Evolutionary conservation across 2,797 vertebrate genomes (phyloP).

Genomic region (Myripristis jacobus): DNA sequence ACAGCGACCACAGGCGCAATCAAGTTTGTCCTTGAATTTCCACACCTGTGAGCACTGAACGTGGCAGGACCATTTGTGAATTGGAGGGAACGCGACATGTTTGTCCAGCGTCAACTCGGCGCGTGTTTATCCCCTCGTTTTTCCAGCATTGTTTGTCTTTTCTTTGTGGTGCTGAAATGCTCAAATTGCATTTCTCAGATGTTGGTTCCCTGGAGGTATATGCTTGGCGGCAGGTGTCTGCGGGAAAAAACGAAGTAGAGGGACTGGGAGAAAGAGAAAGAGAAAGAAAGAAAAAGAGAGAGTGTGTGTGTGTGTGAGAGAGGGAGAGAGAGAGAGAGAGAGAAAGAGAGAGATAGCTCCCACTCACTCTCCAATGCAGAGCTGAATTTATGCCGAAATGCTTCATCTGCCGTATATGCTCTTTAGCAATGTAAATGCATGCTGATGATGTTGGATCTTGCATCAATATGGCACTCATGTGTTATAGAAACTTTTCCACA

Average conservation of each 20-base stretch:
- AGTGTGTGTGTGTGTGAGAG: constrained; percentile 63
- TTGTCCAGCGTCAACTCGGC: constrained; percentile 81
- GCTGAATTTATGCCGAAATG: constrained; percentile 71
- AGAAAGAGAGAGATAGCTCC: constrained; percentile 54
- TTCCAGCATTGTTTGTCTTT: constrained; percentile 84
- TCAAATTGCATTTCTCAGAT: constrained; percentile 86
- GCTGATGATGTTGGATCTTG: constrained; percentile 92
- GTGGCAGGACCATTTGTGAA: constrained; percentile 71
- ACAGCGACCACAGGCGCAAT: constrained; percentile 63
- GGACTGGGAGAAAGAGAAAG: constrained; percentile 9
- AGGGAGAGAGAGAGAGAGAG: constrained; percentile 34
- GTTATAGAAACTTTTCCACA: constrained; percentile 90
- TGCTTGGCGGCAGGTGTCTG: constrained; percentile 84
- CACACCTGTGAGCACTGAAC: constrained; percentile 76
- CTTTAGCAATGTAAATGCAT: constrained; percentile 98
- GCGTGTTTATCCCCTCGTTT: constrained; percentile 70
- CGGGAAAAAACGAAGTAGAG: constrained; percentile 51
- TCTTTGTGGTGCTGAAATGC: constrained; percentile 81
- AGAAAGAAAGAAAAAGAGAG: constrained; percentile 37
- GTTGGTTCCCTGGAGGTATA: constrained; percentile 82
- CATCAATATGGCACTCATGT: constrained; percentile 89
- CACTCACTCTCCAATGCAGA: constrained; percentile 74
- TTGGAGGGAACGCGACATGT: constrained; percentile 74
- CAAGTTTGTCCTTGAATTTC: constrained; percentile 82
- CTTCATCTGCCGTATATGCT: constrained; percentile 87